Evolutionary conservation across 2,888 invertebrate genomes (phyloP), one percentile per base, ranked within the genome.

Genomic region (Frankliniella fusca): DNA sequence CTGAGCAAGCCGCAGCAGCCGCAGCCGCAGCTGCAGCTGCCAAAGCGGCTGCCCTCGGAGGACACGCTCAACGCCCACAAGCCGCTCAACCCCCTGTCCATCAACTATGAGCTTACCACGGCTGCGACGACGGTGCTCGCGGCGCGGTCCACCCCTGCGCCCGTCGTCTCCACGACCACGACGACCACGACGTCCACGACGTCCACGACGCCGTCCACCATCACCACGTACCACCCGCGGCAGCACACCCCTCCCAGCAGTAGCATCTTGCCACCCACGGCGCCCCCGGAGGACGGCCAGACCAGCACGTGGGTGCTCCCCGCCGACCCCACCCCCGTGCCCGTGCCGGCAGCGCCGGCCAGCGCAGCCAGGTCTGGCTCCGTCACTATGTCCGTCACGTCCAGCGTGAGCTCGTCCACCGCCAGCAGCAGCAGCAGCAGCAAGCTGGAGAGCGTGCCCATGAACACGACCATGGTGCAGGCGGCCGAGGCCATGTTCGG

Each of bases 401-500:
- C 70, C 23, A 76, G 70, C 70, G 70, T 76, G 23, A 76, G 70
- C 27, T 11, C 70, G 70, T 76, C 70, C 61, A n/a, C 61, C 7
- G n/a, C 15, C 61, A 61, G 20, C 61, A 18, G 61, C 61, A 18
- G 61, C 61, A 18, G 61, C 70, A 76, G 70, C 9, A 12, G 70
- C 70, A 76, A 76, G 70, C 27, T 12, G 7, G 70, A 23, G 70
- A 27, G 20, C 61, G 27, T 76, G 70, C 23, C 70, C 70, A 76
- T 76, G 70, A 76, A 76, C 70, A 23, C 23, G 23, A 76, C 70
- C 27, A 76, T 76, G 70, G 70, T 76, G 11, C 12, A 23, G 27
- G 70, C 70, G 23, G 93, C 95, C 0, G 93, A 94, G 85, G 92
- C 94, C 88, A 92, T 95, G 85, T 93, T 95, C 87, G 93, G 93